Evolutionary conservation across 1,140 invertebrate genomes (phyloP), one percentile per base, ranked within the genome.

Genomic region (Acyrthosiphon pisum): DNA sequence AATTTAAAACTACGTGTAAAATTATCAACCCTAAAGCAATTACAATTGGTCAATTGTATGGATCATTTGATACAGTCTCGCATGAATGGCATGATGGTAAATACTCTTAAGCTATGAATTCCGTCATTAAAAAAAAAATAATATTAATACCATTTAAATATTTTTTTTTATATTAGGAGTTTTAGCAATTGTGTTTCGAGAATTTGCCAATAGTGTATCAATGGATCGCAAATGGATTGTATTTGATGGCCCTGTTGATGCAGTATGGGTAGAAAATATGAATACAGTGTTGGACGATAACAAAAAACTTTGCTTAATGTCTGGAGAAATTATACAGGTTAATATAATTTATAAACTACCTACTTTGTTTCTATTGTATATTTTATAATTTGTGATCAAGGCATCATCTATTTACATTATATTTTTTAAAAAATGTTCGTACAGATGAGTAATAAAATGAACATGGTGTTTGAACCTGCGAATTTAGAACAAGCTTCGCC

Each of bases 11-110:
- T 1, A 96, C 96, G 93, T 98, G 97, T 95, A 97, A 97, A 91
- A 98, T 99, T 90, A 97, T 99, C 91, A 99, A 99, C 96, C 98
- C 98, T 0, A 99, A 99, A 95, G 97, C 98, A 7, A 98, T 99
- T 83, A 98, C 98, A 6, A 97, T 99, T 96, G 98, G 98, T 9
- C 98, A 99, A 95, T 95, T 99, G 6, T 99, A 99, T 94, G 99
- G 98, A 3, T 97, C 97, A 94, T 99, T 99, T 95, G 98, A 99
- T 95, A 96, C 97, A 0, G 96, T 97, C 0, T 98, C 98, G 0
- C 98, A 99, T 94, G 98, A 99, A 95, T 99, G 98, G 98, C 97
- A 97, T 1, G 98, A 98, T 94, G 97, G 97, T 50, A 94, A 76
- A 14, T 93, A 60, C 30, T 68, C 11, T 68, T n/a, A 68, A 30